Evolutionary conservation across 2,888 invertebrate genomes (phyloP).

Genomic region (Schizaphis graminum): DNA sequence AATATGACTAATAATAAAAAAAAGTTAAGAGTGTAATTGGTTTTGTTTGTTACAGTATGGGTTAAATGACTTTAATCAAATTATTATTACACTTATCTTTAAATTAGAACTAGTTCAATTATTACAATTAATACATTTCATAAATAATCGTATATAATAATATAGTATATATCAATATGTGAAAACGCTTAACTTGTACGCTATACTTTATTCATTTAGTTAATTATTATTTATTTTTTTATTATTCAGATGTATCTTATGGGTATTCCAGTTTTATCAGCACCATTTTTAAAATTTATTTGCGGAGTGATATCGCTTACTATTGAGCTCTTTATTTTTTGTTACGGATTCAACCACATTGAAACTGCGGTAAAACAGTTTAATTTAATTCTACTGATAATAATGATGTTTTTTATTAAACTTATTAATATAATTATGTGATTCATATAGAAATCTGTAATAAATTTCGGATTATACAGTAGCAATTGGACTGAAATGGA

Average conservation of each 20-base stretch:
- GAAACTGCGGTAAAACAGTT: slow-evolving; percentile 10
- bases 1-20: background rate
- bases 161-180: background rate
- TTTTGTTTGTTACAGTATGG: background rate
- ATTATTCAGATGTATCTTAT: background rate
- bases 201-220: background rate
- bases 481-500: slow-evolving; percentile 38
- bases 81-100: background rate
- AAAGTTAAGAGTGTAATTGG: background rate
- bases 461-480: slow-evolving; percentile 21
- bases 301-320: background rate
- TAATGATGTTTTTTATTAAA: background rate
- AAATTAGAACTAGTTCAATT: background rate
- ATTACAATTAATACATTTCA: background rate
- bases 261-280: background rate
- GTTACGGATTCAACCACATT: background rate
- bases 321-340: slow-evolving; percentile 29
- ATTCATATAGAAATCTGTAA: background rate
- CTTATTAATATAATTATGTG: background rate
- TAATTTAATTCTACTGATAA: background rate
- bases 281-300: background rate
- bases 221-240: background rate
- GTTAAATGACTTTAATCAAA: background rate
- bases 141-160: background rate
- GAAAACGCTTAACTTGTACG: background rate